Percentiles rank a stretch among this genome's conserved stretches.
Conservation (phyloP, 2,113 vertebrate species). For the Paraplagusia blochii region DNA sequence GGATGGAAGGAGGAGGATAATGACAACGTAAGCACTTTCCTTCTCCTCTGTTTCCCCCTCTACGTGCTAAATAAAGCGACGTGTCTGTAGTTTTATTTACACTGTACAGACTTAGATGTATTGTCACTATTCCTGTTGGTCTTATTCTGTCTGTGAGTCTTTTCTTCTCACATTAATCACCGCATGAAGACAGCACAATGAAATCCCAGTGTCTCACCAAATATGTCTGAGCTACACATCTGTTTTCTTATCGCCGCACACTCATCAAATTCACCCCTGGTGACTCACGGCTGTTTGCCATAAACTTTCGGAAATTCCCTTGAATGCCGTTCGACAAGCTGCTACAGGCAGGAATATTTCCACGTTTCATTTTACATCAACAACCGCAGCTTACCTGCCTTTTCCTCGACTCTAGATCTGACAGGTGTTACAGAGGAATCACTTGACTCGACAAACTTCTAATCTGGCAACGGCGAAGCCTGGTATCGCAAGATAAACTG, state of each 20-base stretch:
- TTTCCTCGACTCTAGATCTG: constrained; percentile 6
- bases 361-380: constrained; percentile 2
- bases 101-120: background rate
- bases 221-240: constrained; percentile 25
- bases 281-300: constrained; percentile 60
- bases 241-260: constrained; percentile 36
- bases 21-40: background rate
- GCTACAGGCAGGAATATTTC: constrained; percentile 36
- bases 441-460: background rate
- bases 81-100: background rate
- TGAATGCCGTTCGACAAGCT: constrained; percentile 26
- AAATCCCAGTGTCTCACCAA: constrained; percentile 1
- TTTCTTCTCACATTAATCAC: constrained; percentile 1
- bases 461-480: constrained; percentile 6
- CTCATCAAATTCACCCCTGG: constrained; percentile 24
- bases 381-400: background rate
- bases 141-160: background rate
- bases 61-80: background rate
- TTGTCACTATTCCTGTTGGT: background rate
- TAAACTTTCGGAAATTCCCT: constrained; percentile 64
- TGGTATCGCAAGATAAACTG: constrained; percentile 4
- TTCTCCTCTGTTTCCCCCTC: background rate
- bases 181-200: background rate
- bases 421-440: constrained; percentile 16
- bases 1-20: background rate